Percentiles rank a stretch among this genome's conserved stretches.
Evolutionary conservation across 2,113 vertebrate genomes (phyloP).

Genomic region (Pollimyrus isidori): DNA sequence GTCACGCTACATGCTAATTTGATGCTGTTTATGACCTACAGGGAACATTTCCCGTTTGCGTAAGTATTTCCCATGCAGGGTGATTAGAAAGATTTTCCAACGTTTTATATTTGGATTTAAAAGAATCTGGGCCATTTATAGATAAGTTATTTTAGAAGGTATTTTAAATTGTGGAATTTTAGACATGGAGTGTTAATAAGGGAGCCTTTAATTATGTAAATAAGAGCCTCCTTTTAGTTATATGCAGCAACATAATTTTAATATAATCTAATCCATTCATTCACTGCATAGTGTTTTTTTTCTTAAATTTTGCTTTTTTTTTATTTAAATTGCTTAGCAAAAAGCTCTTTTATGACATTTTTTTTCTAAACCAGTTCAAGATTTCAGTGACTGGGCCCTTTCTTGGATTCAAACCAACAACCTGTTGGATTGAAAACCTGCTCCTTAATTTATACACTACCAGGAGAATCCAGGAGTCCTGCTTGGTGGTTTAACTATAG

Average conservation of each 20-base stretch:
- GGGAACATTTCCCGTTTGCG: neutral
- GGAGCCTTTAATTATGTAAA: neutral
- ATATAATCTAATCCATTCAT: neutral
- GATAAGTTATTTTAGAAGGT: neutral
- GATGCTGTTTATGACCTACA: neutral
- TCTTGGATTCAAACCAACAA: neutral
- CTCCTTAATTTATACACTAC: neutral
- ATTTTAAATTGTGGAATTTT: neutral
- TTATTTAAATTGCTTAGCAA: neutral
- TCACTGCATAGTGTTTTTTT: neutral
- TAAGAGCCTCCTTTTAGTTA: neutral
- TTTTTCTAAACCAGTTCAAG: neutral
- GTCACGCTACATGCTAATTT: neutral
- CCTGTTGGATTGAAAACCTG: neutral
- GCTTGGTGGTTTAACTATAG: neutral
- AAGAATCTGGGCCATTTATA: neutral
- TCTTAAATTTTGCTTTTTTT: neutral
- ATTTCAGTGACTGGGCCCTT: neutral
- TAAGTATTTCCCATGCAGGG: neutral
- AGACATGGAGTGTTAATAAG: neutral
- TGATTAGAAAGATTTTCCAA: neutral
- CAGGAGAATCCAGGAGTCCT: no score
- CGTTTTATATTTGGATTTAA: neutral
- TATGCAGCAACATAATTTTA: neutral
- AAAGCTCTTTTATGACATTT: neutral